A percentile compares a stretch with the other conserved stretches of the same genome.
These are phyloP conservation scores for Dolichallabes microphthalmus DNA, from an alignment of 2,113 vertebrate genomes.

Conservation along the genomic window DNA sequence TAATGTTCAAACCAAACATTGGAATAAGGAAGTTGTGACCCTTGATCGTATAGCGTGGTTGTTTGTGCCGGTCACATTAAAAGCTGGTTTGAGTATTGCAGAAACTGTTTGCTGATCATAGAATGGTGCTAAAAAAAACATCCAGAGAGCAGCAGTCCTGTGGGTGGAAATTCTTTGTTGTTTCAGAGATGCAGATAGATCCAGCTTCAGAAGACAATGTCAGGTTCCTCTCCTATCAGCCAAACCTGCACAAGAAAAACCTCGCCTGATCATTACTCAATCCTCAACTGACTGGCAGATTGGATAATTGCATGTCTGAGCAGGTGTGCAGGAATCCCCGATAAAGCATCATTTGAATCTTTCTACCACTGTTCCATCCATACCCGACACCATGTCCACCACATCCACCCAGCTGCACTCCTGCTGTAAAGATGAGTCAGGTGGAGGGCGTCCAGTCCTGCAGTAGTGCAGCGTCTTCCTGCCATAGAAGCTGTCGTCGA, in stretches of 20 bases:
- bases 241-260: background rate
- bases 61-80: background rate
- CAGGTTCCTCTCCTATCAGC: background rate
- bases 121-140: background rate
- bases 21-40: background rate
- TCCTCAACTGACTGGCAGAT: background rate
- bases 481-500: constrained; percentile 84
- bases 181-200: background rate
- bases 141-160: background rate
- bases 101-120: background rate
- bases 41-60: background rate
- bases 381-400: constrained; percentile 84
- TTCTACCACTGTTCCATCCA: background rate
- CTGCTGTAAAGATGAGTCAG: constrained; percentile 61
- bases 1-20: background rate
- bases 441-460: constrained; percentile 38
- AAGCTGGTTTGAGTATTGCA: background rate
- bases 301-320: background rate
- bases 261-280: background rate
- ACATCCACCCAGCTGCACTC: constrained; percentile 84
- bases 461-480: constrained; percentile 85
- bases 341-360: background rate
- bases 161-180: background rate
- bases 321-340: background rate
- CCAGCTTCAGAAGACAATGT: background rate